phyloP scores from a whole-genome alignment of 2,113 vertebrate genomes.

The Chionis minor region DNA sequence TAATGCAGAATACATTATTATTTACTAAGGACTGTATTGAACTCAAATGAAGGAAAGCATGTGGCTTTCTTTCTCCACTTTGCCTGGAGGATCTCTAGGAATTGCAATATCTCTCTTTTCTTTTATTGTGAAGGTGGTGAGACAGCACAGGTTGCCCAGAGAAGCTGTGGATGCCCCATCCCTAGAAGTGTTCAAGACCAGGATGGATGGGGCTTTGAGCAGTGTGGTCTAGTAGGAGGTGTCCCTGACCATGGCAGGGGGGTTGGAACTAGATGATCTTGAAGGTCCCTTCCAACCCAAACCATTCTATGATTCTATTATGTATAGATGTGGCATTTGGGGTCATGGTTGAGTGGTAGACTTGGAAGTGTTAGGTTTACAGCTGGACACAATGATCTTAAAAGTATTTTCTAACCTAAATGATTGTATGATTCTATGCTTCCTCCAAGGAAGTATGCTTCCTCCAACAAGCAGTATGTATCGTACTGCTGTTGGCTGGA shows the following conservation, averaged over 20 bases:
- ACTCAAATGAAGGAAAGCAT: neutral
- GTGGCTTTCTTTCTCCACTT: neutral
- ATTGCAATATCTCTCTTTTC: neutral
- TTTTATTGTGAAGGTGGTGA: neutral
- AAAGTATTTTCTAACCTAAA: neutral
- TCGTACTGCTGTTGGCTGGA: neutral
- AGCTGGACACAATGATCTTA: neutral
- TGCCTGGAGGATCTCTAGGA: neutral
- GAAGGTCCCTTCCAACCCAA: neutral
- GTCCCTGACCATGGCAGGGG: neutral
- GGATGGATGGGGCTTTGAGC: neutral
- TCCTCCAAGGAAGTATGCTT: neutral
- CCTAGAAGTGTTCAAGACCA: neutral
- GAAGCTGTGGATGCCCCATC: neutral
- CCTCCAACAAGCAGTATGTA: neutral
- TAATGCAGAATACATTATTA: neutral
- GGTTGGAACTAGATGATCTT: neutral
- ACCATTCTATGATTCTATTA: fast-evolving
- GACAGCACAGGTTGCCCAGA: neutral
- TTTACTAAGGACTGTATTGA: neutral
- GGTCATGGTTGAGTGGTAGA: neutral
- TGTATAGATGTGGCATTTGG: neutral
- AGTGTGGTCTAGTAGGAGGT: neutral
- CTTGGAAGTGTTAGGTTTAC: neutral
- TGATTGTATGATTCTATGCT: neutral